Evolutionary conservation across 2,888 invertebrate genomes (phyloP).

Genomic region (Catocala nupta): DNA sequence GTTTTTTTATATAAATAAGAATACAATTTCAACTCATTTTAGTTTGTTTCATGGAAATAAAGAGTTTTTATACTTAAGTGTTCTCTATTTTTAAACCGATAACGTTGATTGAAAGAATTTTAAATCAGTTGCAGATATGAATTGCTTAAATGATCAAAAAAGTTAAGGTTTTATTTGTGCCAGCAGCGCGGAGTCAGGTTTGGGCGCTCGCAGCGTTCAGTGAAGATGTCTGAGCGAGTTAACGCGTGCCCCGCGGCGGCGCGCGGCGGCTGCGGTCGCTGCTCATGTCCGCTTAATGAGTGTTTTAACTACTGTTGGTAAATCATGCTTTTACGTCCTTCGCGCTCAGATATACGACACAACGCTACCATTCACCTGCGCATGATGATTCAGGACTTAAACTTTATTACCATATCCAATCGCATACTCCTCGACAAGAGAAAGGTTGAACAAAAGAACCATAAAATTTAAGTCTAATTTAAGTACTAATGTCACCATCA

Average conservation of each 20-base stretch:
- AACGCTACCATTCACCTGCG: slow-evolving; percentile 51
- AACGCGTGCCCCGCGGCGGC: slow-evolving; percentile 68
- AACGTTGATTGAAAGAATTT: background rate
- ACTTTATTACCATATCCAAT: slow-evolving; percentile 30
- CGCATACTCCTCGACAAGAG: slow-evolving; percentile 29
- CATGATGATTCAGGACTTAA: slow-evolving; percentile 45
- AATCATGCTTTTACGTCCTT: slow-evolving; percentile 72
- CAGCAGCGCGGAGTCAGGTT: slow-evolving; percentile 30
- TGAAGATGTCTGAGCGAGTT: slow-evolving; percentile 72
- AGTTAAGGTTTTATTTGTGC: slow-evolving; percentile 34
- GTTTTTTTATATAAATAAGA: too few species aligned
- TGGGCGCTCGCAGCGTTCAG: slow-evolving; percentile 47
- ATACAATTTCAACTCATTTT: too few species aligned
- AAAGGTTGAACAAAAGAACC: slow-evolving; percentile 22
- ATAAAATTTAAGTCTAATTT: background rate
- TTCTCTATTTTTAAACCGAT: too few species aligned
- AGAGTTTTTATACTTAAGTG: too few species aligned
- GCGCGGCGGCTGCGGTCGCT: slow-evolving; percentile 63
- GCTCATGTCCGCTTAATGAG: slow-evolving; percentile 77
- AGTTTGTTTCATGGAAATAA: too few species aligned
- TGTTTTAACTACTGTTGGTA: slow-evolving; percentile 81
- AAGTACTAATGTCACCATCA: too few species aligned
- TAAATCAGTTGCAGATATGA: slow-evolving; percentile 5
- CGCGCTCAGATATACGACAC: slow-evolving; percentile 55
- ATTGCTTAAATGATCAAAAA: slow-evolving; percentile 7